phyloP scores from a whole-genome alignment of 2,888 invertebrate species.

The Ophonus ardosiacus region DNA sequence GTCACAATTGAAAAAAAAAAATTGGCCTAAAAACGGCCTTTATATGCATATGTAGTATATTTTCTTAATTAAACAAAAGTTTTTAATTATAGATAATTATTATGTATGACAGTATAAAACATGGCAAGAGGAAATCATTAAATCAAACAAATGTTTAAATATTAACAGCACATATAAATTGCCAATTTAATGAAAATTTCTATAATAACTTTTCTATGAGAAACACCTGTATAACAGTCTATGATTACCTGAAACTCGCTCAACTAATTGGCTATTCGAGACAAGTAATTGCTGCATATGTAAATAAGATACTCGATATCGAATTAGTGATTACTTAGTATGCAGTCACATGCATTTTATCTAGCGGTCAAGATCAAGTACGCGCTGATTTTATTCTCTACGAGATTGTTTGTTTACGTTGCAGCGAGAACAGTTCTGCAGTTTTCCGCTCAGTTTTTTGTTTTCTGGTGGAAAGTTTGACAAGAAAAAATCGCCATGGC shows the following conservation, averaged over 20 bases:
- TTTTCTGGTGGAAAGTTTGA: background rate
- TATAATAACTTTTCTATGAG: background rate
- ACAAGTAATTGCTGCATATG: conserved; percentile 6
- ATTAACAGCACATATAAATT: background rate
- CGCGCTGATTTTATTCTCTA: background rate
- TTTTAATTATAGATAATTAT: no score
- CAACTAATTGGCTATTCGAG: conserved; percentile 1
- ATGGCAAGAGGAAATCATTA: no score
- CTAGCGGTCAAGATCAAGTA: conserved; percentile 12
- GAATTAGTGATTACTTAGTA: conserved; percentile 10
- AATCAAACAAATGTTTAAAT: background rate
- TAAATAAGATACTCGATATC: conserved; percentile 2
- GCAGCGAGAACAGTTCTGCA: background rate
- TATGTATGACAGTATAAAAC: no score
- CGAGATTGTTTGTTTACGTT: background rate
- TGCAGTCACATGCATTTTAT: conserved; percentile 2
- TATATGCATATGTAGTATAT: no score
- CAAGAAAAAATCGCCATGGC: background rate
- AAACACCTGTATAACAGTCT: background rate
- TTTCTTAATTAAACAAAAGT: no score
- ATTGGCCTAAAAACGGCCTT: no score
- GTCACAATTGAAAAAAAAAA: no score
- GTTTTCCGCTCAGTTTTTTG: background rate
- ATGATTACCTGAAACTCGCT: background rate
- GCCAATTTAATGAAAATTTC: no score